A percentile compares a stretch with the other conserved stretches of the same genome.
phyloP scores from a whole-genome alignment of 2,113 vertebrate species.

The Oxyruncus cristatus region DNA sequence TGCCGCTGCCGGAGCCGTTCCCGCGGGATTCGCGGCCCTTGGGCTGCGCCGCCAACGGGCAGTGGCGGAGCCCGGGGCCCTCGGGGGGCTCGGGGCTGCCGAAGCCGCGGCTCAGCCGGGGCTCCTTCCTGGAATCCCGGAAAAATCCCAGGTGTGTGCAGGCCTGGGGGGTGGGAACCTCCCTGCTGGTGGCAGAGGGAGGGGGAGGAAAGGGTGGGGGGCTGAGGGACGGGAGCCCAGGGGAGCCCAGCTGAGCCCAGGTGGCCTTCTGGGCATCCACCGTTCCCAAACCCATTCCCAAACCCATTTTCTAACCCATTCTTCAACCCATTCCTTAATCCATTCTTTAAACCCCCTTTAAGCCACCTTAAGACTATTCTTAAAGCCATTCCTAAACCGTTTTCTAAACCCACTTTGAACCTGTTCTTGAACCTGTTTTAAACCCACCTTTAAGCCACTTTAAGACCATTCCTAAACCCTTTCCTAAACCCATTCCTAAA shows the following conservation, averaged over 20 bases:
- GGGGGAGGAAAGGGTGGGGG: too few species aligned
- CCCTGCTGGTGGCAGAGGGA: too few species aligned
- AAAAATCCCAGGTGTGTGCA: conserved; percentile 65
- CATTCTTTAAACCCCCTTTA: too few species aligned
- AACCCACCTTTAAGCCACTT: too few species aligned
- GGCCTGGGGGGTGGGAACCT: background rate
- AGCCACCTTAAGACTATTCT: background rate
- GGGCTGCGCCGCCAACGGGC: conserved; percentile 68
- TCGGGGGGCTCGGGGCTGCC: conserved; percentile 8
- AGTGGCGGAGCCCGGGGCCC: conserved; percentile 68
- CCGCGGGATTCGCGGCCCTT: conserved; percentile 40
- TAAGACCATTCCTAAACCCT: too few species aligned
- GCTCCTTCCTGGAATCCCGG: conserved; percentile 71
- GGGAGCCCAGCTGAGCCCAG: too few species aligned
- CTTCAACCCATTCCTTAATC: background rate
- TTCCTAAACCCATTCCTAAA: too few species aligned
- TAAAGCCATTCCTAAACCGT: too few species aligned
- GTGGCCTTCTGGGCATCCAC: too few species aligned
- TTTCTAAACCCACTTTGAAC: too few species aligned
- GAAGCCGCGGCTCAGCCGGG: conserved; percentile 67
- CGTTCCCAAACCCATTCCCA: background rate
- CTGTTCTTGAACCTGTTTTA: too few species aligned
- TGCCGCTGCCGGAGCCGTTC: background rate
- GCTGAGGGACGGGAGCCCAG: too few species aligned
- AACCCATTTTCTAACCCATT: background rate